phyloP scores from a whole-genome alignment of 1,140 invertebrate species.

The Diabrotica undecimpunctata region DNA sequence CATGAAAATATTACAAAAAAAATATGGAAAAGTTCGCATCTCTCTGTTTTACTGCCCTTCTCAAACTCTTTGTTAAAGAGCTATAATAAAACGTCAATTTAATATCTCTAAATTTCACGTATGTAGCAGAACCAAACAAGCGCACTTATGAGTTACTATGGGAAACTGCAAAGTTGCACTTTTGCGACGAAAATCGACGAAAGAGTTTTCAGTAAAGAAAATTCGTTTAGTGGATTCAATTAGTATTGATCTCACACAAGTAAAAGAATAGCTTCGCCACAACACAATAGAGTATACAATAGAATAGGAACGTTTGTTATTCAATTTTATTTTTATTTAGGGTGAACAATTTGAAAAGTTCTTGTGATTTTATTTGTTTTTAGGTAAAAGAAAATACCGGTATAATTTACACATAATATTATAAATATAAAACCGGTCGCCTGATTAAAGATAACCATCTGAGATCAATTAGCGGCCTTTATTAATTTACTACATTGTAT shows the following conservation, averaged over 20 bases:
- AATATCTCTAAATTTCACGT: background rate
- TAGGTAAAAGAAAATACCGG: no score
- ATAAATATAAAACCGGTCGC: no score
- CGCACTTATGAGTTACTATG: background rate
- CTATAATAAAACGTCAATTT: no score
- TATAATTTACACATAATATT: no score
- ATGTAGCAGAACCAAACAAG: background rate
- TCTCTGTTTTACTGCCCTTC: no score
- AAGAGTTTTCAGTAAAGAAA: background rate
- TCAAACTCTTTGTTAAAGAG: no score
- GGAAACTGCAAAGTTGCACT: constrained; percentile 2
- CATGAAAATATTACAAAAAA: no score
- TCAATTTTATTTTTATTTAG: background rate
- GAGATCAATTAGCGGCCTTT: no score
- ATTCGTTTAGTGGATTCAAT: constrained; percentile 2
- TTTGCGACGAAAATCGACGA: background rate
- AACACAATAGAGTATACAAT: background rate
- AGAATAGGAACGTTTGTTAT: background rate
- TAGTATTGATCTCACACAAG: background rate
- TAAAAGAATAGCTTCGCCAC: background rate
- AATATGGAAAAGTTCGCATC: no score
- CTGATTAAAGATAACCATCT: no score
- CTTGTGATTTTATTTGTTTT: no score
- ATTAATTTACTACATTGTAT: no score
- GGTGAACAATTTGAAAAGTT: background rate